These are phyloP conservation scores for Agrotis exclamationis DNA, from an alignment of 2,888 invertebrate species.

Conservation along the genomic window DNA sequence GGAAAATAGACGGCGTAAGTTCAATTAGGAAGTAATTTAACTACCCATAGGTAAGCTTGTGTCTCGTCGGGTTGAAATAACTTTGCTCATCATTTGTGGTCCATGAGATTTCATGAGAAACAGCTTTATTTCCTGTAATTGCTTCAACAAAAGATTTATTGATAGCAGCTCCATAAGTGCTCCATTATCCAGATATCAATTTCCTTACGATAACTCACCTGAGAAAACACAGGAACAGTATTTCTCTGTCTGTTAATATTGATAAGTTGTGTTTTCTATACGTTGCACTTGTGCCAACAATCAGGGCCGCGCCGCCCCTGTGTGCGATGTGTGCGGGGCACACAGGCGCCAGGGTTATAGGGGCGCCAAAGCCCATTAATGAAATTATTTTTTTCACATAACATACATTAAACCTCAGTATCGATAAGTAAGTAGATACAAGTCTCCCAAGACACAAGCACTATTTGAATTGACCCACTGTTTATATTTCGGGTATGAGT, in stretches of 20 bases:
- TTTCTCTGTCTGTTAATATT: constrained; percentile 20
- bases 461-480: too few species aligned
- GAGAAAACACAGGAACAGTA: constrained; percentile 17
- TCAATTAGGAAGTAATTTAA: constrained; percentile 17
- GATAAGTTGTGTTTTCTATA: constrained; percentile 21
- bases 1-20: constrained; percentile 25
- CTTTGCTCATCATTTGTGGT: background rate
- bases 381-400: too few species aligned
- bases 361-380: too few species aligned
- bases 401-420: too few species aligned
- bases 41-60: background rate
- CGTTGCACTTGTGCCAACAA: constrained; percentile 20
- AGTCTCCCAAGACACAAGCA: too few species aligned
- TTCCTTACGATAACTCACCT: background rate
- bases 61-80: background rate
- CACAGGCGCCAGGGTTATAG: too few species aligned
- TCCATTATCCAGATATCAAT: constrained; percentile 3
- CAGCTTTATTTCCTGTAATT: background rate
- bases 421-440: too few species aligned
- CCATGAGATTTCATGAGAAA: background rate
- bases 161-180: background rate
- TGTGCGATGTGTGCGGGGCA: too few species aligned
- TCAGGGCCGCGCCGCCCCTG: too few species aligned
- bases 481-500: too few species aligned
- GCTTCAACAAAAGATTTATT: background rate